Evolutionary conservation across 2,113 vertebrate genomes (phyloP).

Genomic region (Oreochromis spilurus): DNA sequence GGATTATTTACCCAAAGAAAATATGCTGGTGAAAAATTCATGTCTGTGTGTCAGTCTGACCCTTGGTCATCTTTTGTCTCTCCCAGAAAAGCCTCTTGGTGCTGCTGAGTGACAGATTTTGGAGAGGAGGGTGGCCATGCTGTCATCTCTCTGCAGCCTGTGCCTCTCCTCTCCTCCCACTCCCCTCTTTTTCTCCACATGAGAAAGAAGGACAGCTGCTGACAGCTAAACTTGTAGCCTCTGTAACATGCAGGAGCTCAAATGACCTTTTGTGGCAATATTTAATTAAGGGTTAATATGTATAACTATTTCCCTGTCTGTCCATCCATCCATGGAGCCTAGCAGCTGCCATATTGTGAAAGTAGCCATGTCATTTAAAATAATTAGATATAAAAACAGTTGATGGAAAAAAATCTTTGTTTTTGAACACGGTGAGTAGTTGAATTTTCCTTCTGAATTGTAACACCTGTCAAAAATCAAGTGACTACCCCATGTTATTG

Average conservation of each 20-base stretch:
- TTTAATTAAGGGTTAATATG: not conserved
- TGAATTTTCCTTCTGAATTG: not conserved
- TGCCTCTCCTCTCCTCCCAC: conserved; percentile 10
- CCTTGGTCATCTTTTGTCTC: conserved; percentile 46
- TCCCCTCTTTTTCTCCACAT: conserved; percentile 27
- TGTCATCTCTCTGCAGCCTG: conserved; percentile 26
- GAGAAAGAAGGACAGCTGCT: conserved; percentile 8
- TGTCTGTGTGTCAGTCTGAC: conserved; percentile 63
- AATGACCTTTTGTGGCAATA: not conserved
- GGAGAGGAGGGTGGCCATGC: conserved; percentile 30
- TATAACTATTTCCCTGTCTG: not conserved
- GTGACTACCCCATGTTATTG: not conserved
- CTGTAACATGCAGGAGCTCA: not conserved
- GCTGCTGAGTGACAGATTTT: conserved; percentile 60
- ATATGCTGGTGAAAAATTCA: conserved; percentile 70
- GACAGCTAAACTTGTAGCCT: not conserved
- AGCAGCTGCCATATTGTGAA: not conserved
- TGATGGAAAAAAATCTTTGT: not conserved
- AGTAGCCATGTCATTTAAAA: not conserved
- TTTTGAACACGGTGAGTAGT: not conserved
- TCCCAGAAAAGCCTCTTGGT: conserved; percentile 53
- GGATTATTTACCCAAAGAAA: conserved; percentile 74
- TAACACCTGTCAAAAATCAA: not conserved
- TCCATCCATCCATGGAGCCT: not conserved
- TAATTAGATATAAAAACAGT: not conserved